These are phyloP conservation scores for Caenorhabditis macrosperma DNA, from an alignment of 2,888 invertebrate genomes.

Conservation along the genomic window DNA sequence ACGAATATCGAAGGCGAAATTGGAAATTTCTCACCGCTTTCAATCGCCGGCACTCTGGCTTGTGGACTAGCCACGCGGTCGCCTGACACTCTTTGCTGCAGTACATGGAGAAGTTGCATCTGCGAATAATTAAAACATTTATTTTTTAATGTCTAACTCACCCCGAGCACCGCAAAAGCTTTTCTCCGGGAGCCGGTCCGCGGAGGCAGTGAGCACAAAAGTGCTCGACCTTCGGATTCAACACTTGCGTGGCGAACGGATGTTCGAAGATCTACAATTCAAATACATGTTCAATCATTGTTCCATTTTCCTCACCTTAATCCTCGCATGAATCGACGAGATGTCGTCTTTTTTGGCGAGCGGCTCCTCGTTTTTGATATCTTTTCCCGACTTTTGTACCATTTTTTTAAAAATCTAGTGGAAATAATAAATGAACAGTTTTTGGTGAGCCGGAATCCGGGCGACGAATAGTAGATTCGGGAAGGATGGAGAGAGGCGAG, in stretches of 20 bases:
- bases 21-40: slow-evolving; percentile 64
- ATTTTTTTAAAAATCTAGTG: slow-evolving; percentile 9
- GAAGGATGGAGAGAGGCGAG: slow-evolving; percentile 20
- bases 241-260: slow-evolving; percentile 76
- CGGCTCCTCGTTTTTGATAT: slow-evolving; percentile 6
- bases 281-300: not conserved
- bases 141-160: slow-evolving; percentile 9
- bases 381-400: slow-evolving; percentile 12
- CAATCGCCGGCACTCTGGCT: slow-evolving; percentile 75
- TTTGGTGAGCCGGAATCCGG: not conserved
- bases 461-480: slow-evolving; percentile 28
- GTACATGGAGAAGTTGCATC: slow-evolving; percentile 69
- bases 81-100: slow-evolving; percentile 77
- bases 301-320: slow-evolving; percentile 51
- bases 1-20: not conserved
- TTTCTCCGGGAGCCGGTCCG: slow-evolving; percentile 63
- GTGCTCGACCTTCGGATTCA: slow-evolving; percentile 67
- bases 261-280: slow-evolving; percentile 70
- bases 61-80: slow-evolving; percentile 75
- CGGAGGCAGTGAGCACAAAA: slow-evolving; percentile 78
- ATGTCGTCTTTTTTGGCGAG: slow-evolving; percentile 53
- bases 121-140: slow-evolving; percentile 7
- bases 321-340: slow-evolving; percentile 66
- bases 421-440: not conserved
- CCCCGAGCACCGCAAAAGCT: slow-evolving; percentile 73